A percentile compares a stretch with the other conserved stretches of the same genome.
Conservation (phyloP, 1,140 invertebrate species). For the Nephotettix cincticeps region DNA sequence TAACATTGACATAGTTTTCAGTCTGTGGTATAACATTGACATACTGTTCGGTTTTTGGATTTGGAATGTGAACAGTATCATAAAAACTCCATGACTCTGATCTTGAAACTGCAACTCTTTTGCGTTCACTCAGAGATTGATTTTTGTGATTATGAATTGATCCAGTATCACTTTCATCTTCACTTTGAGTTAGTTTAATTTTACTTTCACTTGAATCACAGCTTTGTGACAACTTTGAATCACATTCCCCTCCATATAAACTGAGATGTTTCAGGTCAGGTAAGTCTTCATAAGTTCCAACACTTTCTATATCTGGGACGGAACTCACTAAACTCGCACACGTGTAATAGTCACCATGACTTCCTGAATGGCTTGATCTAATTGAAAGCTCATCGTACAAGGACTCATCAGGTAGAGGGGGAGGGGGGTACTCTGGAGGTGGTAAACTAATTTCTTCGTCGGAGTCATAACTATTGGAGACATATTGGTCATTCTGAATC, state of each 20-base stretch:
- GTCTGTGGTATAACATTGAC: conserved; percentile 39
- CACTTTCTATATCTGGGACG: conserved; percentile 45
- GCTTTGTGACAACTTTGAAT: conserved; percentile 49
- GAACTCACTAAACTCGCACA: conserved; percentile 38
- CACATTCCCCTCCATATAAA: conserved; percentile 44
- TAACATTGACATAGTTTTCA: conserved; percentile 41
- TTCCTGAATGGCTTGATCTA: conserved; percentile 47
- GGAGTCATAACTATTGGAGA: conserved; percentile 36
- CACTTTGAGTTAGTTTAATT: background rate
- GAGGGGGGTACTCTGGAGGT: conserved; percentile 58
- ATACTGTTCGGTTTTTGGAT: conserved; percentile 42
- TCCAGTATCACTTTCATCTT: background rate
- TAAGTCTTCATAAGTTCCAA: conserved; percentile 33
- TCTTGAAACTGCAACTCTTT: conserved; percentile 44
- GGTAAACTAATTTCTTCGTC: conserved; percentile 49
- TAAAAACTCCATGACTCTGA: conserved; percentile 60
- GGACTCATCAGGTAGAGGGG: conserved; percentile 57
- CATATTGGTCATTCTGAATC: conserved; percentile 41
- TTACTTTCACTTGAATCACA: background rate
- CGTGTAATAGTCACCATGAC: conserved; percentile 45
- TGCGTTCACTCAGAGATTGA: conserved; percentile 39
- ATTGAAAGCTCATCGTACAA: conserved; percentile 58
- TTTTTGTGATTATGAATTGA: background rate
- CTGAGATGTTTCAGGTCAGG: conserved; percentile 35
- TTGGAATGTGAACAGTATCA: conserved; percentile 45